Conservation (phyloP, 2,888 invertebrate genomes). For the Temnothorax rugatulus region DNA sequence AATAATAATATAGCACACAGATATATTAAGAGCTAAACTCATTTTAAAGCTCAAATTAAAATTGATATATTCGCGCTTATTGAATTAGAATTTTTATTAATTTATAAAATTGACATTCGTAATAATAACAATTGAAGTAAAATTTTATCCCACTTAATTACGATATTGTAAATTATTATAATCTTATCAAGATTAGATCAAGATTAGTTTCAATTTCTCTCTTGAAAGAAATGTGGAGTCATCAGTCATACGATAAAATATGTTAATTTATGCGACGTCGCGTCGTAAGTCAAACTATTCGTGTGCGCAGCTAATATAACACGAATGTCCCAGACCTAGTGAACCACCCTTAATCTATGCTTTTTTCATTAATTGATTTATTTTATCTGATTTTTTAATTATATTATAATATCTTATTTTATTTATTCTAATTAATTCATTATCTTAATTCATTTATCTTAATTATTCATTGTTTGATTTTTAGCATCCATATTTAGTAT, state of each 20-base stretch:
- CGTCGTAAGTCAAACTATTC: neutral
- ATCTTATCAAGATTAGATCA: no score
- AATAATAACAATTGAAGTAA: neutral
- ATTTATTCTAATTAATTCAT: neutral
- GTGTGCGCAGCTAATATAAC: neutral
- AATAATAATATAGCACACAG: neutral
- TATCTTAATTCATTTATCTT: neutral
- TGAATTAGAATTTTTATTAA: neutral
- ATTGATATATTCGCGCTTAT: neutral
- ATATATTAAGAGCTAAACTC: neutral
- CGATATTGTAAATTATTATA: neutral
- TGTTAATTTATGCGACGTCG: slow-evolving; percentile 34
- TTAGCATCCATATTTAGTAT: slow-evolving; percentile 1
- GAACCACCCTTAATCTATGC: neutral
- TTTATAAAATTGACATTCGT: neutral
- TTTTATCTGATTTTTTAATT: neutral
- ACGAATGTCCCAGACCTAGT: slow-evolving; percentile 5
- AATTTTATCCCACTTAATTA: neutral
- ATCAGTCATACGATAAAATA: neutral
- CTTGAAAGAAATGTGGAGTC: neutral
- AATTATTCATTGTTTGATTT: neutral
- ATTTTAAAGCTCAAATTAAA: neutral
- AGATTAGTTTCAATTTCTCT: neutral
- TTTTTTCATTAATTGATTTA: neutral
- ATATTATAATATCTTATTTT: neutral